Base-by-base conservation (phyloP, 1,140 invertebrate genomes). In the Pachypeltis micranthus region DNA sequence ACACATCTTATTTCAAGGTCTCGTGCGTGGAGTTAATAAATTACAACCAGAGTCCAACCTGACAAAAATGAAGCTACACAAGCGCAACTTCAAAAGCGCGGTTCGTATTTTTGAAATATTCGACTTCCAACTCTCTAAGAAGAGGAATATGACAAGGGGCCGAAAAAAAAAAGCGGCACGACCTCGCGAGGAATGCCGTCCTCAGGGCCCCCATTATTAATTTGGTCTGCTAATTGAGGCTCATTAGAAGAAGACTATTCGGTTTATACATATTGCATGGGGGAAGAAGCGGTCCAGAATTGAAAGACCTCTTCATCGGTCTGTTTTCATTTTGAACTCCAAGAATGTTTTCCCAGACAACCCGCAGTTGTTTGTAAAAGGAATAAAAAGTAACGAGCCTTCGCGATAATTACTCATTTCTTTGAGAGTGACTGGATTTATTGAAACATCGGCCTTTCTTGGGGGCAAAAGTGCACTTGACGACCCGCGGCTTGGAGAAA, bases 251-350 rank as follows among this genome's bases (percentile, higher is more conserved):
- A 51, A 51, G 34, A 39, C 34, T 10, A 51, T 10, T 21, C 12
- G 21, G 47, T 51, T 51, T 16, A 51, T 51, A 51, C 47, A 51
- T 51, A 51, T 51, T 51, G 12, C 47, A 51, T 51, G 47, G 47
- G 23, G 47, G 47, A 51, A 10, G 4, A 10, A 51, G 47, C 7
- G n/a, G n/a, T n/a, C n/a, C n/a, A n/a, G n/a, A n/a, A n/a, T n/a
- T n/a, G n/a, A n/a, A n/a, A n/a, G n/a, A n/a, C n/a, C n/a, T n/a
- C n/a, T n/a, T n/a, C n/a, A n/a, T n/a, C n/a, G n/a, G n/a, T n/a
- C n/a, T n/a, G n/a, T n/a, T n/a, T n/a, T n/a, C n/a, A n/a, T n/a
- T n/a, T 3, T 21, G 10, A 51, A 51, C 23, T 21, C 47, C 10
- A 51, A 51, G 47, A 51, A 51, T 51, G 47, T 51, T 21, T 21